A percentile compares a stretch with the other conserved stretches of the same genome.
phyloP scores from a whole-genome alignment of 2,888 invertebrate genomes.

The Drosophila mimetica region DNA sequence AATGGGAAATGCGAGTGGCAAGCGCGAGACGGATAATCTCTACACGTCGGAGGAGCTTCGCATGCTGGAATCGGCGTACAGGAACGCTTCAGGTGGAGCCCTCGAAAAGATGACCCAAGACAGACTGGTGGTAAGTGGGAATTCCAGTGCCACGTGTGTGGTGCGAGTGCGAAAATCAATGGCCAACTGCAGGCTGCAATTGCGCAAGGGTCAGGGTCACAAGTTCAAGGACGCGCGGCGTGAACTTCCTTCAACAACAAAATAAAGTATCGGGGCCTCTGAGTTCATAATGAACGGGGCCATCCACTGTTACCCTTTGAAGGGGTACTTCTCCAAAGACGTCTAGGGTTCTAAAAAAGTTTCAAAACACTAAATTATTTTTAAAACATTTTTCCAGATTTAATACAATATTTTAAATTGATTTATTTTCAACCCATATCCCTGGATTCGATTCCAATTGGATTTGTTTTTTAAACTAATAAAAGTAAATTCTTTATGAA shows the following conservation, averaged over 20 bases:
- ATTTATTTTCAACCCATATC: too few species aligned
- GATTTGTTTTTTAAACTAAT: too few species aligned
- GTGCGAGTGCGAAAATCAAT: slow-evolving; percentile 62
- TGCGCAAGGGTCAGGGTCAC: slow-evolving; percentile 49
- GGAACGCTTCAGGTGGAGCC: slow-evolving; percentile 68
- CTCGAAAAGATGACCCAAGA: slow-evolving; percentile 77
- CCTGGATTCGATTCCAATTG: too few species aligned
- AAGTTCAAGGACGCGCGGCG: slow-evolving; percentile 65
- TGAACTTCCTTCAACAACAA: slow-evolving; percentile 23
- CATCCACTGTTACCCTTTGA: slow-evolving; percentile 10
- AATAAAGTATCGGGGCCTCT: slow-evolving; percentile 2
- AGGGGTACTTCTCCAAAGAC: not conserved
- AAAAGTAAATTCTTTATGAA: too few species aligned
- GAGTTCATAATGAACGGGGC: slow-evolving; percentile 25
- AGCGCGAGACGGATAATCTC: slow-evolving; percentile 64
- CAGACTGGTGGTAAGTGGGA: slow-evolving; percentile 73
- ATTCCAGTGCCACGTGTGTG: slow-evolving; percentile 10
- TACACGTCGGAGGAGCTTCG: slow-evolving; percentile 77
- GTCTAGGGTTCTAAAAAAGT: not conserved
- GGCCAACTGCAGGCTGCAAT: slow-evolving; percentile 20
- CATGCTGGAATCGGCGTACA: slow-evolving; percentile 74
- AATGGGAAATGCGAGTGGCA: slow-evolving; percentile 65
- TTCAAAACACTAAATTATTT: not conserved
- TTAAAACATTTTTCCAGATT: too few species aligned
- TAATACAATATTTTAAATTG: too few species aligned